These are phyloP conservation scores for Lucifuga dentata DNA, from an alignment of 2,113 vertebrate species.

Conservation along the genomic window DNA sequence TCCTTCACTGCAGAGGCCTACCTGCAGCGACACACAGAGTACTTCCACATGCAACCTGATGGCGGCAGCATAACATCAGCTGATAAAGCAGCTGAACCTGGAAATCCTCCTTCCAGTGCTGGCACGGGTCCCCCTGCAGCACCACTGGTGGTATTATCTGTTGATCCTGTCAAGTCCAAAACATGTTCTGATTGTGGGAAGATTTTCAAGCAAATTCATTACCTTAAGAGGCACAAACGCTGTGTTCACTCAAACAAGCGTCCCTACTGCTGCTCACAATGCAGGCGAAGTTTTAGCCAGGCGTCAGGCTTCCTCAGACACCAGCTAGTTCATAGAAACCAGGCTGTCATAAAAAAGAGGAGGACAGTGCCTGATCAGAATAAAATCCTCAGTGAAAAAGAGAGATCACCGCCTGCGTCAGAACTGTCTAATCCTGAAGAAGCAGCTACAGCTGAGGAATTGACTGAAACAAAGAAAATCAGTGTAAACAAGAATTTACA, in stretches of 20 bases:
- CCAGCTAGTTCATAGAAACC: conserved; percentile 69
- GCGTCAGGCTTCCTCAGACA: conserved; percentile 73
- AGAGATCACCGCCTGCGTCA: neutral
- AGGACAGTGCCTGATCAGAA: neutral
- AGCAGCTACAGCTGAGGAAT: neutral
- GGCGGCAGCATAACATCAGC: neutral
- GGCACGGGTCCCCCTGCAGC: neutral
- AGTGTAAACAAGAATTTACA: neutral
- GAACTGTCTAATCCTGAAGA: neutral
- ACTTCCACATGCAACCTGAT: conserved; percentile 54
- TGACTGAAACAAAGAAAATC: neutral
- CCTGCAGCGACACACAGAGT: conserved; percentile 72
- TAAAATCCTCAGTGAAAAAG: neutral
- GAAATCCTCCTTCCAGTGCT: neutral
- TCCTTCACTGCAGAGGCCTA: conserved; percentile 80
- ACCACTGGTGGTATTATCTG: conserved; percentile 12
- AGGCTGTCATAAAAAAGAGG: neutral
- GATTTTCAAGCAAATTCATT: conserved; percentile 65
- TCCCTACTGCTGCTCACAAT: conserved; percentile 78
- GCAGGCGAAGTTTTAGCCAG: conserved; percentile 75
- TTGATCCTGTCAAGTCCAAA: conserved; percentile 34
- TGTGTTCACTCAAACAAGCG: conserved; percentile 73
- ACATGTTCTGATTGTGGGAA: conserved; percentile 73
- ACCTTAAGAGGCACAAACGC: conserved; percentile 67
- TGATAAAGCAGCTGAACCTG: conserved; percentile 15